These are phyloP conservation scores for Mastomys coucha DNA, from an alignment of 2,113 vertebrate genomes.

Conservation along the genomic window DNA sequence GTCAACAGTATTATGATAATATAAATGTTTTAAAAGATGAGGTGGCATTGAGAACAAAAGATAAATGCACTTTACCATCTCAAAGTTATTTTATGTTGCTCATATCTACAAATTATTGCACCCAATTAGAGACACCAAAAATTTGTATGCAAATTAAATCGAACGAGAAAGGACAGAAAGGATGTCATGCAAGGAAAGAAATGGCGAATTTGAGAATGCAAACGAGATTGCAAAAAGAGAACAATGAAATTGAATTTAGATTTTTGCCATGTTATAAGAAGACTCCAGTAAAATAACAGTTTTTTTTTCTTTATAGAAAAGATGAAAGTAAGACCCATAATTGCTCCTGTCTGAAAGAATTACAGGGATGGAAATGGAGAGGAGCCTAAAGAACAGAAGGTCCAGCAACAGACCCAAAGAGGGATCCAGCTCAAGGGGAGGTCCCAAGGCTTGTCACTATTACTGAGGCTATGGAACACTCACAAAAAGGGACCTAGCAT, in stretches of 20 bases:
- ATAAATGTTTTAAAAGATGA: neutral
- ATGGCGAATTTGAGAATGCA: neutral
- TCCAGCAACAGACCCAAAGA: too few relatives aligned
- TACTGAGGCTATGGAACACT: too few relatives aligned
- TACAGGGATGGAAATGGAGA: too few relatives aligned
- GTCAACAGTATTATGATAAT: neutral
- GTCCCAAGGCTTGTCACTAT: too few relatives aligned
- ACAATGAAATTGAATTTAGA: neutral
- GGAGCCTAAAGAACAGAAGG: too few relatives aligned
- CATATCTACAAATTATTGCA: neutral
- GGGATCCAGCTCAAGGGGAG: too few relatives aligned
- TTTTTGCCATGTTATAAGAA: neutral
- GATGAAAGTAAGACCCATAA: neutral
- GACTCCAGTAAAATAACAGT: neutral
- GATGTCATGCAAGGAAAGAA: neutral
- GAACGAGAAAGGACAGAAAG: neutral
- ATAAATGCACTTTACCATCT: neutral
- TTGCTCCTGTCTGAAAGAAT: too few relatives aligned
- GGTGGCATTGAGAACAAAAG: neutral
- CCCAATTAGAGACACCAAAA: too few relatives aligned
- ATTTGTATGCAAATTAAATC: neutral
- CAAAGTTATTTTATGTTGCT: conserved; percentile 14
- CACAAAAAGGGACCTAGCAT: too few relatives aligned
- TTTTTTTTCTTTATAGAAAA: neutral
- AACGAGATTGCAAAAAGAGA: neutral